Evolutionary conservation across 2,797 vertebrate genomes (phyloP).

Genomic region (Prunella strophiata): DNA sequence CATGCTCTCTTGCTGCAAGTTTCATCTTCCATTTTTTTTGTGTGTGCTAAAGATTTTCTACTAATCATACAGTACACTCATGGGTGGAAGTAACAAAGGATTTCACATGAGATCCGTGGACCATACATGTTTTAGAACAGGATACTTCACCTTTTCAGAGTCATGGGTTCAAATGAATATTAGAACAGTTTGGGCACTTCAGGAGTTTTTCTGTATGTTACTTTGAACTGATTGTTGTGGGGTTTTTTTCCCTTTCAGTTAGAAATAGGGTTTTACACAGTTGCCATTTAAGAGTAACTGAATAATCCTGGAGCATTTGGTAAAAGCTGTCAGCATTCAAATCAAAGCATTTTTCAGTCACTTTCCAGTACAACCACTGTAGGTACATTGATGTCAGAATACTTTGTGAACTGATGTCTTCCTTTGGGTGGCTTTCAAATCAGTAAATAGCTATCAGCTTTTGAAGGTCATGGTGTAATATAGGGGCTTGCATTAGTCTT

Average conservation of each 20-base stretch:
- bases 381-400: not conserved
- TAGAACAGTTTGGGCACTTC: not conserved
- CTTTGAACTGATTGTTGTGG: not conserved
- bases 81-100: slow-evolving; percentile 8
- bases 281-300: not conserved
- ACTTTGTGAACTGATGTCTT: not conserved
- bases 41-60: slow-evolving; percentile 80
- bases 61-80: slow-evolving; percentile 66
- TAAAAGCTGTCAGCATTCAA: not conserved
- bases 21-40: slow-evolving; percentile 81
- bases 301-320: not conserved
- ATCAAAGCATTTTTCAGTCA: slow-evolving; percentile 2
- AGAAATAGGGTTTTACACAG: not conserved
- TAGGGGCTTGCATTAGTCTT: not conserved
- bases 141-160: not conserved
- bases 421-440: slow-evolving; percentile 22
- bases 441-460: slow-evolving; percentile 19
- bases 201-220: not conserved
- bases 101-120: not conserved
- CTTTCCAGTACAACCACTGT: not conserved
- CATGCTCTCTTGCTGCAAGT: slow-evolving; percentile 81
- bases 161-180: not conserved
- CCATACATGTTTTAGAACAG: not conserved
- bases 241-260: fast-evolving
- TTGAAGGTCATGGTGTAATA: not conserved